These are phyloP conservation scores for Cecidostiba fungosa DNA, from an alignment of 2,888 invertebrate species.

Conservation along the genomic window DNA sequence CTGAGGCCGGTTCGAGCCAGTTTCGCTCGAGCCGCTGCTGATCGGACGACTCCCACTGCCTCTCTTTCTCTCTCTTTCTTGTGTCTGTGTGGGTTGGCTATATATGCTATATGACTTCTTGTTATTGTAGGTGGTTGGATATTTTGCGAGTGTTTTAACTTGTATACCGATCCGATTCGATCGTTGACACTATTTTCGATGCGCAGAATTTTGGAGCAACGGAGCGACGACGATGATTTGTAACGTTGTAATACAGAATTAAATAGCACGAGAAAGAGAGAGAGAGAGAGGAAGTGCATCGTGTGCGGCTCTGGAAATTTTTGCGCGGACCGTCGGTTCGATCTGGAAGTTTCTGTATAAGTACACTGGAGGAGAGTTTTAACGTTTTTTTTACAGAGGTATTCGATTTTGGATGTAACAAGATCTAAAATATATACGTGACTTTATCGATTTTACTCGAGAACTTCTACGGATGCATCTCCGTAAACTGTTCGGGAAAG, in stretches of 20 bases:
- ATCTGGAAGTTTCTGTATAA: not conserved
- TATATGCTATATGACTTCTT: not conserved
- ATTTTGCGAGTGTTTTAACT: not conserved
- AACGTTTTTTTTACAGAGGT: too few species aligned
- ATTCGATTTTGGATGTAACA: too few species aligned
- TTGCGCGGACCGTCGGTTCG: not conserved
- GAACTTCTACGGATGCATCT: too few species aligned
- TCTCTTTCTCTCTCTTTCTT: not conserved
- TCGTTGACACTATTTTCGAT: not conserved
- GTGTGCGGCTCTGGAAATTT: too few species aligned
- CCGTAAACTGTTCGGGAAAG: too few species aligned
- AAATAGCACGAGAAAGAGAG: too few species aligned
- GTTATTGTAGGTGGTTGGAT: not conserved
- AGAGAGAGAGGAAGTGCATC: too few species aligned
- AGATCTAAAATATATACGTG: too few species aligned
- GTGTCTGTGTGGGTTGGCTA: not conserved
- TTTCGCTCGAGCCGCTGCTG: slow-evolving; percentile 64
- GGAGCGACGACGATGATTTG: too few species aligned
- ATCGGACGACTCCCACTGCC: slow-evolving; percentile 21
- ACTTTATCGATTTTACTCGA: not conserved
- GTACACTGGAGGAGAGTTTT: too few species aligned
- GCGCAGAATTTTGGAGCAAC: not conserved
- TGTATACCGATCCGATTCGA: not conserved
- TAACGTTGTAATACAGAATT: too few species aligned
- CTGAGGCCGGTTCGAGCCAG: slow-evolving; percentile 76